A percentile compares a stretch with the other conserved stretches of the same genome.
phyloP scores from a whole-genome alignment of 2,888 invertebrate species.

The Tetragonisca angustula region DNA sequence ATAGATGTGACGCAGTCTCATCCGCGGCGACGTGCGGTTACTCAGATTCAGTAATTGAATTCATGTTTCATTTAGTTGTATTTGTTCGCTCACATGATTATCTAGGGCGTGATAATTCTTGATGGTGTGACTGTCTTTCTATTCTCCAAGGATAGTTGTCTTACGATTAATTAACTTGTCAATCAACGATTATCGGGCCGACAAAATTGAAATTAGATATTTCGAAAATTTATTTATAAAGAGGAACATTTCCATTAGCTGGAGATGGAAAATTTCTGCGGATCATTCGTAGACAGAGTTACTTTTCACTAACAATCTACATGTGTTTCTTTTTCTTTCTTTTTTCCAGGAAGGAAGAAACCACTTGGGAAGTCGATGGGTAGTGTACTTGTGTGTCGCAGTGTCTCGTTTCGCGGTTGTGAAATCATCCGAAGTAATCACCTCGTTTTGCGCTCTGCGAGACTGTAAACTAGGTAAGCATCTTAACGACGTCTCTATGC shows the following conservation, averaged over 20 bases:
- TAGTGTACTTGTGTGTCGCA: slow-evolving; percentile 54
- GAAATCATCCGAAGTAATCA: slow-evolving; percentile 29
- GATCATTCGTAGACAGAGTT: background rate
- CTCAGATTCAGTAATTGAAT: no score
- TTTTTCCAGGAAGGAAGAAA: slow-evolving; percentile 29
- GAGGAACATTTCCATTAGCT: background rate
- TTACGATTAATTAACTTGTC: no score
- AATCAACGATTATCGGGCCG: no score
- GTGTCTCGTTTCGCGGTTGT: slow-evolving; percentile 54
- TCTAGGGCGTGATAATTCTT: no score
- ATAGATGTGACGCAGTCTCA: no score
- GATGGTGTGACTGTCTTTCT: no score
- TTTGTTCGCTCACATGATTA: no score
- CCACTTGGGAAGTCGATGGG: slow-evolving; percentile 21
- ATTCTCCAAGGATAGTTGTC: no score
- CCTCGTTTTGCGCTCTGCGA: slow-evolving; percentile 3
- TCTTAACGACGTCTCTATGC: background rate
- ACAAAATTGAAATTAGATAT: background rate
- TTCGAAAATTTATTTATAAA: background rate
- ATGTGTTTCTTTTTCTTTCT: background rate
- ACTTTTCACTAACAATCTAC: background rate
- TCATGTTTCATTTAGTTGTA: no score
- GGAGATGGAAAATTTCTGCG: no score
- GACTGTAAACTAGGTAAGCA: slow-evolving; percentile 49
- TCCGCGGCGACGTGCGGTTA: no score